Base-by-base conservation (phyloP, 1,140 invertebrate genomes). In the Drosophila sp. region DNA sequence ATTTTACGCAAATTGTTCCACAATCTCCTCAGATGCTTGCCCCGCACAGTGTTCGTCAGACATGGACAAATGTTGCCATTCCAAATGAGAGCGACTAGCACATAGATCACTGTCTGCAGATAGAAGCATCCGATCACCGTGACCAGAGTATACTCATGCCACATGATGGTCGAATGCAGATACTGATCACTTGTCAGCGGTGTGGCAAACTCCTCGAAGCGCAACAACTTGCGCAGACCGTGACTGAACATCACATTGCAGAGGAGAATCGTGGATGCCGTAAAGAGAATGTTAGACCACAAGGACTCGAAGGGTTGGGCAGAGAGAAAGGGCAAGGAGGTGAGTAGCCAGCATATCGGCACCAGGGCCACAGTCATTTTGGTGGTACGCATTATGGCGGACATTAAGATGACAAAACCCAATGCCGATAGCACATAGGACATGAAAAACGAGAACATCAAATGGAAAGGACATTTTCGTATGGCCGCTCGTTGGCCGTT, bases 161-260 rank as follows among this genome's bases (percentile, higher is more conserved):
- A 8, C 25, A 25, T 66, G 3, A 77, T 1, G 1, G 33, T 60
- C 6, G 57, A 62, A 0, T 40, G 11, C 0, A 83, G 1, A 64
- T 72, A 73, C 8, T 75, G 10, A 1, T 38, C 27, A 4, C 0
- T 23, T 8, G 32, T 65, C 27, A 70, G 10, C 0, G 27, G 0
- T 0, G 0, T 6, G 1, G 44, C 6, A 27, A 65, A 32, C 1
- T 63, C 25, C 23, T 83, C 79, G 1, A 76, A 25, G 30, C 57
- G 27, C 4, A 84, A n/a, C 2, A 84, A 33, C 6, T 63, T 44
- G 5, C 44, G 50, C 0, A 84, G 6, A 0, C 83, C 82, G 1
- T 60, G 66, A 23, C 68, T 60, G 0, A 86, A 10, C 0, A 83
- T 57, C 32, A 86, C 79, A 72, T 86, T 86, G 40, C 78, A 79